Evolutionary conservation across 2,888 invertebrate genomes (phyloP).

Genomic region (Nemapogon koenigi): DNA sequence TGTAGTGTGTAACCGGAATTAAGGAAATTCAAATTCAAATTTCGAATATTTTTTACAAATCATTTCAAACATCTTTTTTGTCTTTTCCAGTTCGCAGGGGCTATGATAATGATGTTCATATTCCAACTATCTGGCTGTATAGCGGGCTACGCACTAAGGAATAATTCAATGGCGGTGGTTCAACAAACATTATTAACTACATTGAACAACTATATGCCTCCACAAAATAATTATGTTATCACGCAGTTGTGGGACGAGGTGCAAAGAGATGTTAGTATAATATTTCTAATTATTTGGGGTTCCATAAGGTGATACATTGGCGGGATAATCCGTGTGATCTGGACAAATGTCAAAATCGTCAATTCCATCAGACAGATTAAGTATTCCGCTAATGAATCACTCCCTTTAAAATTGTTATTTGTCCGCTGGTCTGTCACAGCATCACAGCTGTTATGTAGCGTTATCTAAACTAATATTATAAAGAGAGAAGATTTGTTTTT

Average conservation of each 20-base stretch:
- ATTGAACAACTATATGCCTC: constrained; percentile 47
- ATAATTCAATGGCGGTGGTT: constrained; percentile 60
- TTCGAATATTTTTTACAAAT: constrained; percentile 1
- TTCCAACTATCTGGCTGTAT: constrained; percentile 81
- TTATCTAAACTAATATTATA: too few relatives aligned
- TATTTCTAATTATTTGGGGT: not conserved
- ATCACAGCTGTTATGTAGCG: too few relatives aligned
- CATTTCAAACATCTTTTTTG: constrained; percentile 7
- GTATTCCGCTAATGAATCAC: too few relatives aligned
- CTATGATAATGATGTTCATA: constrained; percentile 74
- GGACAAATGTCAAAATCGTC: too few relatives aligned
- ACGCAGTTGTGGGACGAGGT: constrained; percentile 67
- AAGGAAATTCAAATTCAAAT: too few relatives aligned
- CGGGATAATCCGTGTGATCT: too few relatives aligned
- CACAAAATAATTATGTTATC: constrained; percentile 35
- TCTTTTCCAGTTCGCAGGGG: constrained; percentile 66
- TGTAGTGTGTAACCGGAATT: too few relatives aligned
- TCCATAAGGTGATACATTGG: not conserved
- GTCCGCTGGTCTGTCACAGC: too few relatives aligned
- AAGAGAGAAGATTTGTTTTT: too few relatives aligned
- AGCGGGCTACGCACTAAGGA: constrained; percentile 70
- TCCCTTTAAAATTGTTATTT: too few relatives aligned
- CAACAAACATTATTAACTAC: constrained; percentile 52
- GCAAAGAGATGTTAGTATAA: constrained; percentile 61
- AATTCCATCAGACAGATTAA: too few relatives aligned